Percentiles rank a stretch among this genome's conserved stretches.
Conservation (phyloP, 2,888 invertebrate genomes). For the Pomacea canaliculata region DNA sequence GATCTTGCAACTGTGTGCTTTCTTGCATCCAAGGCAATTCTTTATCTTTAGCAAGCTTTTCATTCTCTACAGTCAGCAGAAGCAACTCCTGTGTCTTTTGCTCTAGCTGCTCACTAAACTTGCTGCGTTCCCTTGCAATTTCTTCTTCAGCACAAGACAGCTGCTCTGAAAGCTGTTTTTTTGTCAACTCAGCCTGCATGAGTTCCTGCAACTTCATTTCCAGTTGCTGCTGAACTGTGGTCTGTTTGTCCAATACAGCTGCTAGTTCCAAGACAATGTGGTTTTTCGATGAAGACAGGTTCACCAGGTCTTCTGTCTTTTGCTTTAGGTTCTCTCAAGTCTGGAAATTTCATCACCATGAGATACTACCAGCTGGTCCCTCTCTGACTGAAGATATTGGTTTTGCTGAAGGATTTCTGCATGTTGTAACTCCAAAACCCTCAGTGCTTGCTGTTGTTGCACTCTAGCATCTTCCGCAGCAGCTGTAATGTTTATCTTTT, state of each 20-base stretch:
- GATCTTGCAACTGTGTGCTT: neutral
- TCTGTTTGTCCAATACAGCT: slow-evolving; percentile 22
- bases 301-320: slow-evolving; percentile 9
- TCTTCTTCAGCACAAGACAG: neutral
- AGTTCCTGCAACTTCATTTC: slow-evolving; percentile 22
- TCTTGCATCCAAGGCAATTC: too few species aligned
- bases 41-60: too few species aligned
- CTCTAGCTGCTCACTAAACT: neutral
- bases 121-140: neutral
- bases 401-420: slow-evolving; percentile 7
- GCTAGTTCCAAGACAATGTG: slow-evolving; percentile 2
- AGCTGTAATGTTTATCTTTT: slow-evolving; percentile 21
- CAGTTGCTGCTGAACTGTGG: slow-evolving; percentile 18
- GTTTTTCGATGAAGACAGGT: slow-evolving; percentile 4
- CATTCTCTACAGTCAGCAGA: too few species aligned
- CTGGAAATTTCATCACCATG: slow-evolving; percentile 17
- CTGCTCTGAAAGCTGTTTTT: neutral
- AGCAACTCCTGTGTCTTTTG: neutral
- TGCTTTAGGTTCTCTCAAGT: slow-evolving; percentile 14
- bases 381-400: slow-evolving; percentile 1
- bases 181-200: neutral
- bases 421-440: slow-evolving; percentile 6
- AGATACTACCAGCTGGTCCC: slow-evolving; percentile 5
- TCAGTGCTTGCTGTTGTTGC: neutral
- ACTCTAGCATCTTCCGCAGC: neutral